Conservation (phyloP, 2,888 invertebrate species). For the Acronicta aceris region DNA sequence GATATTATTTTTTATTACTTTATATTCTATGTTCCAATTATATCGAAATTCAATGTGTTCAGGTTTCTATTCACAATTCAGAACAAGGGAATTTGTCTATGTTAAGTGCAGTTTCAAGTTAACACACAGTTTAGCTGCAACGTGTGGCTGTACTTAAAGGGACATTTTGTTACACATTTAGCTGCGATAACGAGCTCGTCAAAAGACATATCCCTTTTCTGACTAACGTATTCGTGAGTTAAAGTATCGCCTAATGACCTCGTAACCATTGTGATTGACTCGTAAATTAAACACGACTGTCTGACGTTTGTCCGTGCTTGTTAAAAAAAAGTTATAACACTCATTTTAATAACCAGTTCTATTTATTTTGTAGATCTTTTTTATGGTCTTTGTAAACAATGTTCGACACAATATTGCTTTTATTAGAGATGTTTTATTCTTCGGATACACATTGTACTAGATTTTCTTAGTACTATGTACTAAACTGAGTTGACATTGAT, state of each 20-base stretch:
- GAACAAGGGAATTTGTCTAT: constrained; percentile 38
- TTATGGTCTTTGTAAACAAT: too few species aligned
- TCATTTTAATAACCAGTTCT: too few species aligned
- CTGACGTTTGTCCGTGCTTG: constrained; percentile 41
- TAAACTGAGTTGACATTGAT: too few species aligned
- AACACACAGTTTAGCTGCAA: constrained; percentile 31
- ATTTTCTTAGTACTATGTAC: too few species aligned
- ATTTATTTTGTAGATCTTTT: too few species aligned
- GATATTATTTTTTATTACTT: too few species aligned
- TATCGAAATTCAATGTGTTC: too few species aligned
- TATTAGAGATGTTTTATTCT: too few species aligned
- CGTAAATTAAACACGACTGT: constrained; percentile 45
- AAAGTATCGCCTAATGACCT: constrained; percentile 55
- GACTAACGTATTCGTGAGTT: constrained; percentile 52
- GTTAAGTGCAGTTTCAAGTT: constrained; percentile 43
- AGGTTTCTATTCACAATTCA: constrained; percentile 3
- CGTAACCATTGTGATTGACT: constrained; percentile 47
- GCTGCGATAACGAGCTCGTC: constrained; percentile 56
- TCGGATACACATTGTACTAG: too few species aligned
- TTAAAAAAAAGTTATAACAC: constrained; percentile 1
- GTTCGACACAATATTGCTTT: too few species aligned
- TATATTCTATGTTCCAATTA: too few species aligned
- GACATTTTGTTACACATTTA: constrained; percentile 55
- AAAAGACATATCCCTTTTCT: constrained; percentile 67
- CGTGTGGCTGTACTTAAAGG: constrained; percentile 43